Conservation (phyloP, 2,113 vertebrate genomes). For the Ptilorrhoa leucosticta region DNA sequence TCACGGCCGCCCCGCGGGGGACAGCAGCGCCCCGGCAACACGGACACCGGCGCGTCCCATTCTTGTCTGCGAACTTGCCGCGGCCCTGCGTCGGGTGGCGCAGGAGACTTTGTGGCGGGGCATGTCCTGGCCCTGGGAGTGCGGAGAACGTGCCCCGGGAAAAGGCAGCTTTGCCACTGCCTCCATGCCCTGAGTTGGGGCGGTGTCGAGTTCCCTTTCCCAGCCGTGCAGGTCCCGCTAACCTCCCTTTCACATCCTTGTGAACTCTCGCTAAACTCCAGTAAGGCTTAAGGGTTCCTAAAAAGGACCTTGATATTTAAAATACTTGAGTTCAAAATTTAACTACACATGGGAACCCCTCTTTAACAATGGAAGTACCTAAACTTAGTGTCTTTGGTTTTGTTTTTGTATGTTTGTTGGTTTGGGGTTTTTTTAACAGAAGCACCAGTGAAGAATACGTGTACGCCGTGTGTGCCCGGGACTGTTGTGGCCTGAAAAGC, state of each 20-base stretch:
- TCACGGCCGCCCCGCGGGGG: not conserved
- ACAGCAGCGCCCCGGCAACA: not conserved
- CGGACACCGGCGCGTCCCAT: no score
- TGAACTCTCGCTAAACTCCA: not conserved
- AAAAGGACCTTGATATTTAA: not conserved
- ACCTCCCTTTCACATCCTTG: not conserved
- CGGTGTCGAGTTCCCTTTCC: no score
- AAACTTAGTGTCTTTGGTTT: not conserved
- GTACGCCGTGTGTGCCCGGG: fast-evolving
- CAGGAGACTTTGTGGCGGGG: not conserved
- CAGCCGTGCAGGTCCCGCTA: fast-evolving
- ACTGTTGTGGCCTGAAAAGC: not conserved
- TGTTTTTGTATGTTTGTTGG: not conserved
- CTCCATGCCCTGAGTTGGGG: fast-evolving
- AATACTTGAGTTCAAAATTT: not conserved
- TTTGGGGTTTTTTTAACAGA: not conserved
- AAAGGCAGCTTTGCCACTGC: fast-evolving
- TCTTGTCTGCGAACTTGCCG: not conserved
- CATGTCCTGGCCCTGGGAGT: not conserved
- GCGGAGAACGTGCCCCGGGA: not conserved
- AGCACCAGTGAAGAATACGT: fast-evolving
- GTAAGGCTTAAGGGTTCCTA: not conserved
- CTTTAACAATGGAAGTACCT: not conserved
- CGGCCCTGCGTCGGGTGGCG: not conserved
- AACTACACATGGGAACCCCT: not conserved